These are phyloP conservation scores for Centroberyx gerrardi DNA, from an alignment of 2,797 vertebrate genomes.

Conservation along the genomic window DNA sequence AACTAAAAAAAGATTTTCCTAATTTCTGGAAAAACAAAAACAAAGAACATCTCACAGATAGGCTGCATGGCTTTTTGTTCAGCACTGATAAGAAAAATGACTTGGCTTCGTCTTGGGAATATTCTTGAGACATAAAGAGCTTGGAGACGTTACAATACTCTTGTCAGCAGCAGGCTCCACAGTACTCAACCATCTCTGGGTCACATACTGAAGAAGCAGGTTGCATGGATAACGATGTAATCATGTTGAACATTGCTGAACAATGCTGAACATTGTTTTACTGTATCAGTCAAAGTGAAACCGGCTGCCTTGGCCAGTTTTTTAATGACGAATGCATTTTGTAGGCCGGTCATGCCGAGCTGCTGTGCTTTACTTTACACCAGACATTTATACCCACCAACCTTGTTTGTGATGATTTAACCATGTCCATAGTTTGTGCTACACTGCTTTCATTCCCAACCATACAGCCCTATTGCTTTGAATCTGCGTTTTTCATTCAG, in stretches of 20 bases:
- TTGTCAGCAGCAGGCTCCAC: not conserved
- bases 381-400: not conserved
- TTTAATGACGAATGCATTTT: not conserved
- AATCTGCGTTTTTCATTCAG: too few relatives aligned
- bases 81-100: not conserved
- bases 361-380: not conserved
- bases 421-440: too few relatives aligned
- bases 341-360: not conserved
- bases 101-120: not conserved
- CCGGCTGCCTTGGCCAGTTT: not conserved
- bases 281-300: not conserved
- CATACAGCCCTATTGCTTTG: too few relatives aligned
- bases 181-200: not conserved
- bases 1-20: too few relatives aligned
- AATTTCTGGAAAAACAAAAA: too few relatives aligned
- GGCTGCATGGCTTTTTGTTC: not conserved
- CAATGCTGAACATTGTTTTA: not conserved
- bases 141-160: not conserved
- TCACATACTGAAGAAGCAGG: not conserved
- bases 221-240: not conserved
- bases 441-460: too few relatives aligned
- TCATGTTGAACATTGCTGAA: not conserved
- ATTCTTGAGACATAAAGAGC: not conserved
- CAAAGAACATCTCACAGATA: not conserved
- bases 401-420: too few relatives aligned